Evolutionary conservation across 2,888 invertebrate genomes (phyloP).

Genomic region (Pristionchus maxplancki): DNA sequence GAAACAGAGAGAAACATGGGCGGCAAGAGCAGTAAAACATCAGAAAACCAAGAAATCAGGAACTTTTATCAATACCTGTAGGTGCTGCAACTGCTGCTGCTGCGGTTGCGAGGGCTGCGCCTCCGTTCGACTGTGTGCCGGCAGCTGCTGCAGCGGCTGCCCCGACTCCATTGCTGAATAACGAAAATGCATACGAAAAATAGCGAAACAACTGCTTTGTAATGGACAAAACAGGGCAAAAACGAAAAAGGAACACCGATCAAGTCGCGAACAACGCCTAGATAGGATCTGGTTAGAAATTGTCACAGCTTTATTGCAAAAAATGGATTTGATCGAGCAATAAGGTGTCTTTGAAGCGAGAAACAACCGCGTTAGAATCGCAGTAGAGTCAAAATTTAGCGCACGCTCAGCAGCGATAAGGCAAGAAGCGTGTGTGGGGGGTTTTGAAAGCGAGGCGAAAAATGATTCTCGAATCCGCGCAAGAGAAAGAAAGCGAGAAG

Average conservation of each 20-base stretch:
- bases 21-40: background rate
- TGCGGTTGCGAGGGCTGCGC: background rate
- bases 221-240: too few species aligned
- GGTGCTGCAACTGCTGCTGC: background rate
- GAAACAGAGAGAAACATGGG: background rate
- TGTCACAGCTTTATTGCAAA: too few species aligned
- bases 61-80: background rate
- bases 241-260: too few species aligned
- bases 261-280: too few species aligned
- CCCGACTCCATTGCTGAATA: background rate
- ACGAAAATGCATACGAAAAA: background rate
- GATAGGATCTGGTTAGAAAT: too few species aligned
- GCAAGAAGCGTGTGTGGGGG: background rate
- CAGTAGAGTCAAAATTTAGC: background rate
- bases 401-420: conserved; percentile 26
- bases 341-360: background rate
- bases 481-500: conserved; percentile 13
- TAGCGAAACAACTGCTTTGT: background rate
- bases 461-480: background rate
- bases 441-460: conserved; percentile 31
- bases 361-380: background rate
- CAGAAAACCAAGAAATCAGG: background rate
- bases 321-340: too few species aligned
- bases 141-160: conserved; percentile 28
- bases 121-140: background rate